Percentiles rank a stretch among this genome's conserved stretches.
phyloP scores from a whole-genome alignment of 2,113 vertebrate genomes.

The Lates calcarifer region DNA sequence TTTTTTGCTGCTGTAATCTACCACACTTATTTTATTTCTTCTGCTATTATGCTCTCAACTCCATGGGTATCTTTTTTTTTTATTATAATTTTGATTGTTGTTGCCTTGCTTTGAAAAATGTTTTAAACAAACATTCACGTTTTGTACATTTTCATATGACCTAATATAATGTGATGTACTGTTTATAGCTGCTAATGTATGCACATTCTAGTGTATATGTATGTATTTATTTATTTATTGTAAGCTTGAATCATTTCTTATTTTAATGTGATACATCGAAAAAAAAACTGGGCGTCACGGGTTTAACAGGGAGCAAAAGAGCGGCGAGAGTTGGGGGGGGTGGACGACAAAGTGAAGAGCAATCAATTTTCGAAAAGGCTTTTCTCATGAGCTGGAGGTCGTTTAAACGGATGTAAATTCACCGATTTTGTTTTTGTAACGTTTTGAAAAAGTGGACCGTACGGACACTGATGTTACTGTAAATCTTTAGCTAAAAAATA shows the following conservation, averaged over 20 bases:
- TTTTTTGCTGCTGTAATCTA: slow-evolving; percentile 91
- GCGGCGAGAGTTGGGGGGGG: slow-evolving; percentile 10
- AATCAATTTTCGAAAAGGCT: slow-evolving; percentile 84
- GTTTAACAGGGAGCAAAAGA: slow-evolving; percentile 57
- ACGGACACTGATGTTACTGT: slow-evolving; percentile 59
- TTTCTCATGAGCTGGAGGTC: slow-evolving; percentile 86
- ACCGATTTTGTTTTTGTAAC: slow-evolving; percentile 92
- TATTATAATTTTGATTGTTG: slow-evolving; percentile 76
- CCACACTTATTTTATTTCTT: slow-evolving; percentile 73
- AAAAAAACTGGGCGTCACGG: slow-evolving; percentile 57
- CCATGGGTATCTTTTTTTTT: slow-evolving; percentile 67
- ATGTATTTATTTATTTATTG: slow-evolving; percentile 95
- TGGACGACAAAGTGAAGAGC: slow-evolving; percentile 77
- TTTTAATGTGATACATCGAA: slow-evolving; percentile 86
- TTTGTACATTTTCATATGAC: slow-evolving; percentile 99
- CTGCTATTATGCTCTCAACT: slow-evolving; percentile 73
- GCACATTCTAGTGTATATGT: slow-evolving; percentile 94
- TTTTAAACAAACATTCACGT: slow-evolving; percentile 95
- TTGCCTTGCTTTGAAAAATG: slow-evolving; percentile 95
- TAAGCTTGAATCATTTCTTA: slow-evolving; percentile 89
- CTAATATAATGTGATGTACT: slow-evolving; percentile 96
- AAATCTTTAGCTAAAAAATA: slow-evolving; percentile 82
- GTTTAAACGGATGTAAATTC: slow-evolving; percentile 91
- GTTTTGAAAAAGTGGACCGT: slow-evolving; percentile 87
- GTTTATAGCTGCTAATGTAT: slow-evolving; percentile 98